Evolutionary conservation across 2,797 vertebrate genomes (phyloP).

Genomic region (Anniella stebbinsi): DNA sequence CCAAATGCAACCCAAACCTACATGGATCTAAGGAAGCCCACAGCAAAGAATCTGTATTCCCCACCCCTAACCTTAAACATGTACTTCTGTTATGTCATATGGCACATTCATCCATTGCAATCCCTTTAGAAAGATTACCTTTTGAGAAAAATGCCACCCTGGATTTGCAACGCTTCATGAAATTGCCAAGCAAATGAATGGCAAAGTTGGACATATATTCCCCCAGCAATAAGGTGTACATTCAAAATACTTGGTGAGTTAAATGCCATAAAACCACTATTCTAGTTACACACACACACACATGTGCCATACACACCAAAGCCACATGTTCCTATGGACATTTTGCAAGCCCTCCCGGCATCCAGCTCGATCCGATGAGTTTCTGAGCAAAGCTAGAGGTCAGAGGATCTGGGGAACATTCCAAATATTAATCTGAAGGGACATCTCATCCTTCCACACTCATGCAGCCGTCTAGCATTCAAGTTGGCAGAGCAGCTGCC

Average conservation of each 20-base stretch:
- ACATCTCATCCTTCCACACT: not conserved
- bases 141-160: not conserved
- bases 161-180: not conserved
- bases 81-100: constrained; percentile 10
- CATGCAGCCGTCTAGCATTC: not conserved
- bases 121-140: constrained; percentile 12
- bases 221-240: not conserved
- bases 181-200: constrained; percentile 13
- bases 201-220: not conserved
- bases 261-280: not conserved
- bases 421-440: not conserved
- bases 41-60: not conserved
- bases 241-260: not conserved
- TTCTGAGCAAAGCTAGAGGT: not conserved
- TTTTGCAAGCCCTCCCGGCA: not conserved
- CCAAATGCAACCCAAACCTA: constrained; percentile 47
- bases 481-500: not conserved
- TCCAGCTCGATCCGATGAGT: not conserved
- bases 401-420: not conserved
- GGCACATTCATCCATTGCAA: not conserved
- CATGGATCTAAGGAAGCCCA: not conserved
- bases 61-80: not conserved
- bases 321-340: not conserved
- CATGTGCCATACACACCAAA: not conserved
- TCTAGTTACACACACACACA: not conserved